phyloP scores from a whole-genome alignment of 2,888 invertebrate genomes.

The Acleris sparsana region DNA sequence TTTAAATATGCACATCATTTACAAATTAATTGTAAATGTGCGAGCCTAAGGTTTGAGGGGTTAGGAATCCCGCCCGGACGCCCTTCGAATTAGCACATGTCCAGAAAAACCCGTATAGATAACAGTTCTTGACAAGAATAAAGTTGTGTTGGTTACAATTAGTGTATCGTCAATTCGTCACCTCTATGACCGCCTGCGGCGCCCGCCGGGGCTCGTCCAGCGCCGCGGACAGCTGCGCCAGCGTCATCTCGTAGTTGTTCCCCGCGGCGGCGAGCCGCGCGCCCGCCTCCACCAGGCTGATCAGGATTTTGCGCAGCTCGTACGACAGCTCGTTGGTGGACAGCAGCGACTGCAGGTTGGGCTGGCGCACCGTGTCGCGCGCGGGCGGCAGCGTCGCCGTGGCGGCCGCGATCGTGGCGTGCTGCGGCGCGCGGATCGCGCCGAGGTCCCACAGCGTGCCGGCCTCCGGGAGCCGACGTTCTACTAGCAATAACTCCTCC shows the following conservation, averaged over 20 bases:
- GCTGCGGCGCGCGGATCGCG: slow-evolving; percentile 68
- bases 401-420: slow-evolving; percentile 69
- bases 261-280: slow-evolving; percentile 73
- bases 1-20: too few relatives aligned
- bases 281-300: slow-evolving; percentile 75
- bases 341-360: slow-evolving; percentile 70
- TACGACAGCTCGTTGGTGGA: slow-evolving; percentile 74
- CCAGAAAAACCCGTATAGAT: too few relatives aligned
- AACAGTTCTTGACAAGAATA: too few relatives aligned
- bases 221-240: slow-evolving; percentile 68
- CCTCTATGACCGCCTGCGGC: slow-evolving; percentile 59
- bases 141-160: too few relatives aligned
- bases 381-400: slow-evolving; percentile 69
- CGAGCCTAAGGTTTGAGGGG: too few relatives aligned
- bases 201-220: slow-evolving; percentile 62
- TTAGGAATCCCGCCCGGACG: too few relatives aligned
- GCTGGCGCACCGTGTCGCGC: slow-evolving; percentile 60
- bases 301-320: slow-evolving; percentile 71
- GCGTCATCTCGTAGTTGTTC: slow-evolving; percentile 66
- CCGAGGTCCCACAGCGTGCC: slow-evolving; percentile 74
- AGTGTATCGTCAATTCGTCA: slow-evolving; percentile 36
- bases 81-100: too few relatives aligned
- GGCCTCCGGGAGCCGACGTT: slow-evolving; percentile 67
- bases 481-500: slow-evolving; percentile 70
- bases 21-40: too few relatives aligned